Conservation (phyloP, 2,113 vertebrate genomes). For the Actinemys pallida region DNA sequence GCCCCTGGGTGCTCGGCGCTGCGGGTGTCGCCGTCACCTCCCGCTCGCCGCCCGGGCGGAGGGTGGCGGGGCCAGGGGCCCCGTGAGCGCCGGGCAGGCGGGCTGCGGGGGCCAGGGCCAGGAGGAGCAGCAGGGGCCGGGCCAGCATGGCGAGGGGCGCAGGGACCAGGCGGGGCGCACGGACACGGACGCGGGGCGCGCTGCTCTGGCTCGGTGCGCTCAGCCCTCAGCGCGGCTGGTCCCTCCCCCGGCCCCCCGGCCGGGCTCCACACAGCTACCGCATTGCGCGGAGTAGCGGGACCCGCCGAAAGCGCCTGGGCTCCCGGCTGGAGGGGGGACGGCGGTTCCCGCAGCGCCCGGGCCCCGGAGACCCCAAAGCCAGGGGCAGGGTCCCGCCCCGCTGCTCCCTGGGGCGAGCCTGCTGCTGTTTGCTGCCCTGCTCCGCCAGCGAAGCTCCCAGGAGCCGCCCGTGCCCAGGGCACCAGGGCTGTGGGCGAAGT, state of each 20-base stretch:
- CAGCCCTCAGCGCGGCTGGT: not conserved
- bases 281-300: conserved; percentile 9
- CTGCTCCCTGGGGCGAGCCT: no score
- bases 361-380: no score
- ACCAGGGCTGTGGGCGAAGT: no score
- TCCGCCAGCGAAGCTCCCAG: no score
- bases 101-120: not conserved
- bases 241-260: not conserved
- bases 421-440: no score
- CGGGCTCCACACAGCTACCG: not conserved
- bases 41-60: not conserved
- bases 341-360: no score
- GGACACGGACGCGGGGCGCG: not conserved
- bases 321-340: not conserved
- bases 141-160: not conserved
- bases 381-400: no score
- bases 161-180: no score
- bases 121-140: not conserved
- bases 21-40: not conserved
- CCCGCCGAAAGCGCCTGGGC: not conserved
- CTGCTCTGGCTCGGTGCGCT: not conserved
- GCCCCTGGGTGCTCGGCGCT: not conserved
- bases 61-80: not conserved
- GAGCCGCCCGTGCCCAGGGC: no score
- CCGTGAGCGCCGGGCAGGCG: not conserved